A percentile compares a stretch with the other conserved stretches of the same genome.
These are phyloP conservation scores for Heliconius aoede DNA, from an alignment of 2,888 invertebrate species.

Conservation along the genomic window DNA sequence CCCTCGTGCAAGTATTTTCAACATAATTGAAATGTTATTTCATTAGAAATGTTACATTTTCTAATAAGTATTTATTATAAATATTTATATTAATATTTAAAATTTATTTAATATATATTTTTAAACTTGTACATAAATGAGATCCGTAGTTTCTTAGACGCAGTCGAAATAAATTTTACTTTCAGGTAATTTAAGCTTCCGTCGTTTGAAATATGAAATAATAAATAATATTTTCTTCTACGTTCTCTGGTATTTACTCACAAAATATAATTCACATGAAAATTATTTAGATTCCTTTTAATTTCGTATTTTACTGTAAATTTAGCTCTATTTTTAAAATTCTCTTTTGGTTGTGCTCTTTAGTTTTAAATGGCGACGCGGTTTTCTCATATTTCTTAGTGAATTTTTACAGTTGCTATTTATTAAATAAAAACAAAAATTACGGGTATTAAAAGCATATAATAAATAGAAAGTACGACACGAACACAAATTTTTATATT, in stretches of 20 bases:
- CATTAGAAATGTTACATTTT: no score
- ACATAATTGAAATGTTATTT: no score
- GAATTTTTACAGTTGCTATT: background rate
- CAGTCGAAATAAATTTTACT: background rate
- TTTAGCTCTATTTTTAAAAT: background rate
- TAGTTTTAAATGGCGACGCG: background rate
- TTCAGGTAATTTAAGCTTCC: slow-evolving; percentile 2
- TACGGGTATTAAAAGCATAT: no score
- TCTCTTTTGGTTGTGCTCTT: background rate
- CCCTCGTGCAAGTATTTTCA: no score
- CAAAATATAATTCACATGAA: background rate
- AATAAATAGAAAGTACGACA: no score
- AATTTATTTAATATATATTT: background rate
- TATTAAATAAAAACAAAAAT: no score
- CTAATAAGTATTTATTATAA: background rate
- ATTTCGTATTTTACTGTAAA: background rate
- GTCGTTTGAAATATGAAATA: background rate
- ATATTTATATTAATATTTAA: no score
- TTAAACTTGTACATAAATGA: background rate
- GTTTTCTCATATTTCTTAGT: background rate
- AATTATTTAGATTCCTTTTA: background rate
- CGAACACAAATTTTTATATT: no score
- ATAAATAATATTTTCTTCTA: slow-evolving; percentile 3
- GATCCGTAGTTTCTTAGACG: background rate
- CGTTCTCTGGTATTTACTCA: background rate